Base-by-base conservation (phyloP, 2,113 vertebrate genomes). In the Sapajus apella region DNA sequence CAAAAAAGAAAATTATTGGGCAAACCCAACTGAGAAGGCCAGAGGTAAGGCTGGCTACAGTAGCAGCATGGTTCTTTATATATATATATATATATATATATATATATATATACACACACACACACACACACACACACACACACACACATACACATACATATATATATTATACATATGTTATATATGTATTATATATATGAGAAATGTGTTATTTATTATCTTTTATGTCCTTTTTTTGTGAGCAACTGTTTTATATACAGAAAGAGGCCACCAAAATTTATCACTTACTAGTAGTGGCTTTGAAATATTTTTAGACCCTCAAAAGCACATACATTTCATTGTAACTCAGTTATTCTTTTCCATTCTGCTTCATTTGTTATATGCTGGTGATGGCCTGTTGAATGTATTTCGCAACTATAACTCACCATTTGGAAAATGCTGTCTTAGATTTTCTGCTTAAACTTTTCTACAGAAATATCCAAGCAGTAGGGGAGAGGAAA, bases 1-100 rank as follows among this genome's bases (percentile, higher is more conserved):
- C 21, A 85, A 92, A 93, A 85, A 85, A 61, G 55, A 27, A 92
- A 90, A 92, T 87, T 56, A 87, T 47, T 64, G 73, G 14, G 37
- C 61, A 91, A 94, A 55, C 23, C 10, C 86, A 58, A 5, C 3
- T 18, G 68, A 86, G 61, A 52, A 87, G 58, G 61, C 17, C 23
- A 7, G 35, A 9, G 56, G 27, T 52, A 11, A 92, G 17, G 30
- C 81, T 61, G 55, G 43, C 37, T 12, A 40, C 1, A 43, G 8
- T 7, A 45, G 43, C 30, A 12, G 9, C 30, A 12, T 45, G 47
- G 2, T 30, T 77, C 55, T 47, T 52, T 52, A 52, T 17, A 52
- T 52, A 52, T 52, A 52, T 17, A 0, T 58, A 23, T 23, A 58
- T 56, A 56, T 56, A 56, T 56, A 56, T 21, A 8, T 56, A 56